Percentiles rank a stretch among this genome's conserved stretches.
Conservation (phyloP, 2,797 vertebrate species). For the Trachurus trachurus region DNA sequence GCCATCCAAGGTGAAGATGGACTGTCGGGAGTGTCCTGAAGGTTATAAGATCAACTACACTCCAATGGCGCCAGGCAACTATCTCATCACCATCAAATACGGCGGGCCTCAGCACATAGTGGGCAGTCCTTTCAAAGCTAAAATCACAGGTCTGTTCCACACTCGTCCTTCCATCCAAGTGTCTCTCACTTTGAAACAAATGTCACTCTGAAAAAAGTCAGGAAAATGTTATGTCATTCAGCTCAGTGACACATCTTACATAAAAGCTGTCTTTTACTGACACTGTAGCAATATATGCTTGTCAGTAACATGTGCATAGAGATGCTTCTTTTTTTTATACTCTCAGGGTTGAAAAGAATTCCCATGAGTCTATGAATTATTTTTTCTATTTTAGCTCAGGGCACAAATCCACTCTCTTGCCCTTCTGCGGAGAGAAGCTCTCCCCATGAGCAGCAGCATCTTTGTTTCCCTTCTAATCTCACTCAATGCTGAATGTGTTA, state of each 20-base stretch:
- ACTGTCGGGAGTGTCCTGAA: constrained; percentile 94
- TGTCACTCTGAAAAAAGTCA: constrained; percentile 54
- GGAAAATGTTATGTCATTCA: constrained; percentile 59
- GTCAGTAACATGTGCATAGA: constrained; percentile 11
- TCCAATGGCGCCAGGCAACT: constrained; percentile 98
- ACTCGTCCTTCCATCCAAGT: constrained; percentile 63
- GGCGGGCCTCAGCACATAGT: constrained; percentile 97
- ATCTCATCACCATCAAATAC: constrained; percentile 98
- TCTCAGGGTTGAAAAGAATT: constrained; percentile 31
- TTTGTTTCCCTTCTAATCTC: constrained; percentile 33
- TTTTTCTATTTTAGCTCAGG: constrained; percentile 31
- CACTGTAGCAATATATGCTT: constrained; percentile 22
- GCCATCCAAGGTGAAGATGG: constrained; percentile 97
- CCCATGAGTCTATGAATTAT: constrained; percentile 24
- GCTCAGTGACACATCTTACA: constrained; percentile 44
- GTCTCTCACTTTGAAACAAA: constrained; percentile 63
- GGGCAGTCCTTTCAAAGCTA: constrained; percentile 98
- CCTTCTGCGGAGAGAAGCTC: constrained; percentile 15
- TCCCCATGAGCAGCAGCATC: constrained; percentile 22
- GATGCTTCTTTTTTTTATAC: constrained; percentile 22
- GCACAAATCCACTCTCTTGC: neutral
- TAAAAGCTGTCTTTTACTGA: constrained; percentile 43
- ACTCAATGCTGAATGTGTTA: constrained; percentile 51
- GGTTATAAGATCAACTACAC: constrained; percentile 95
- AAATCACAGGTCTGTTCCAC: constrained; percentile 91